phyloP scores from a whole-genome alignment of 2,888 invertebrate species.

The Drosophila pseudotakahashii region DNA sequence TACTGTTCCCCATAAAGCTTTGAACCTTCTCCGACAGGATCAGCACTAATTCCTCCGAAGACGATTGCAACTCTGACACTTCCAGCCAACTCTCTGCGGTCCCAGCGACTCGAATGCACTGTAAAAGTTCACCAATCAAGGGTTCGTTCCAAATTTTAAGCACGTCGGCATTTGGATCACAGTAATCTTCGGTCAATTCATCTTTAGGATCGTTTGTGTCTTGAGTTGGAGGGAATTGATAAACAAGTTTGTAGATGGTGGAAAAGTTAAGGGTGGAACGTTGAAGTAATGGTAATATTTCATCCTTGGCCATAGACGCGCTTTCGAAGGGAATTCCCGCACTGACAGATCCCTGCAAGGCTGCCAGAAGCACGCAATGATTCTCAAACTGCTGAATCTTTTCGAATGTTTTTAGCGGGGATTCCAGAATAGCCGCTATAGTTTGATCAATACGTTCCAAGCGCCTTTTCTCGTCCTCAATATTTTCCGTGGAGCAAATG shows the following conservation, averaged over 20 bases:
- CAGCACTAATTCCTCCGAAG: constrained; percentile 59
- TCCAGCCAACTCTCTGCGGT: constrained; percentile 72
- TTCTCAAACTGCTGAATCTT: constrained; percentile 53
- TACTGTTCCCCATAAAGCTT: constrained; percentile 68
- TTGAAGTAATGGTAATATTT: constrained; percentile 58
- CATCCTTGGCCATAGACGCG: constrained; percentile 43
- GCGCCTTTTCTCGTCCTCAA: constrained; percentile 65
- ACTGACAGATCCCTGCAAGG: constrained; percentile 59
- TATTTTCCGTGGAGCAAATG: constrained; percentile 80
- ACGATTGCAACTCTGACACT: constrained; percentile 39
- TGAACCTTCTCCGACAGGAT: constrained; percentile 73
- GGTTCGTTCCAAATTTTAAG: constrained; percentile 79
- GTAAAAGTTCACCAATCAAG: constrained; percentile 68
- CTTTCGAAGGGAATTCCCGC: constrained; percentile 54
- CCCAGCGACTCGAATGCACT: constrained; percentile 70
- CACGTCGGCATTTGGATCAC: constrained; percentile 80
- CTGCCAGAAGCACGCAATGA: constrained; percentile 72
- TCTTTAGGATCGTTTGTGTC: constrained; percentile 63
- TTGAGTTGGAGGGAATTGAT: constrained; percentile 51
- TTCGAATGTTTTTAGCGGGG: constrained; percentile 39
- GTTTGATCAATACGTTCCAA: constrained; percentile 69
- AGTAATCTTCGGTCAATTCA: constrained; percentile 80
- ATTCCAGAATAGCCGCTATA: constrained; percentile 53
- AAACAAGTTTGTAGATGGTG: constrained; percentile 78
- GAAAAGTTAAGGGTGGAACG: constrained; percentile 74